A percentile compares a stretch with the other conserved stretches of the same genome.
Evolutionary conservation across 2,888 invertebrate species (phyloP).

Genomic region (Tinea semifulvella): DNA sequence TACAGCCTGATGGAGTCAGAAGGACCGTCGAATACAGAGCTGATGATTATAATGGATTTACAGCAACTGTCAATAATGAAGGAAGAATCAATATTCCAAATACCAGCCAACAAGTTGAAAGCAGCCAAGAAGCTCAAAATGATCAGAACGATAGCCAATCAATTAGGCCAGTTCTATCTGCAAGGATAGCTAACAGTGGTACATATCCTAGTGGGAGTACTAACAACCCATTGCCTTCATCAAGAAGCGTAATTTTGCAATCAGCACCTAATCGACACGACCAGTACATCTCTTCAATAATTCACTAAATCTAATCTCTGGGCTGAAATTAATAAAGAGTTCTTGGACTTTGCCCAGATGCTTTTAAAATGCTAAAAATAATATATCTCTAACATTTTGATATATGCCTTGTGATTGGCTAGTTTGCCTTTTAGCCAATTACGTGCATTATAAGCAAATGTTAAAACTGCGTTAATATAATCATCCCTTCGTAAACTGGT

Average conservation of each 20-base stretch:
- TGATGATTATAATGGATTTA: conserved; percentile 60
- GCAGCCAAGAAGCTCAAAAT: conserved; percentile 8
- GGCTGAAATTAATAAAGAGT: too few relatives aligned
- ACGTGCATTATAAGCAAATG: too few relatives aligned
- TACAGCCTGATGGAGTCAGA: conserved; percentile 62
- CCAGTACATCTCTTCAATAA: conserved; percentile 12
- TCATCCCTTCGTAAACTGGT: too few relatives aligned
- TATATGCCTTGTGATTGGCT: too few relatives aligned
- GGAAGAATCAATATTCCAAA: neutral
- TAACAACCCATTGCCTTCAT: neutral
- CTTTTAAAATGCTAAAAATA: too few relatives aligned
- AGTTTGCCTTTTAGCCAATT: too few relatives aligned
- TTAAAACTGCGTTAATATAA: too few relatives aligned
- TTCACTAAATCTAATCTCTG: too few relatives aligned
- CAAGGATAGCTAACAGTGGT: neutral
- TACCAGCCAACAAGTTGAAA: neutral
- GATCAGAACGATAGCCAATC: neutral
- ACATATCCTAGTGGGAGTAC: conserved; percentile 4
- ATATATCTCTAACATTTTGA: too few relatives aligned
- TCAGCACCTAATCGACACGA: conserved; percentile 13
- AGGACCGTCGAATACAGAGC: conserved; percentile 66
- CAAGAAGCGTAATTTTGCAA: conserved; percentile 14
- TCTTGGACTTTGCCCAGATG: too few relatives aligned
- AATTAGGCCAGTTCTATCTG: neutral
- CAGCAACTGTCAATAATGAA: conserved; percentile 59